A percentile compares a stretch with the other conserved stretches of the same genome.
Evolutionary conservation across 2,888 invertebrate species (phyloP).

Genomic region (Euclidia mi): DNA sequence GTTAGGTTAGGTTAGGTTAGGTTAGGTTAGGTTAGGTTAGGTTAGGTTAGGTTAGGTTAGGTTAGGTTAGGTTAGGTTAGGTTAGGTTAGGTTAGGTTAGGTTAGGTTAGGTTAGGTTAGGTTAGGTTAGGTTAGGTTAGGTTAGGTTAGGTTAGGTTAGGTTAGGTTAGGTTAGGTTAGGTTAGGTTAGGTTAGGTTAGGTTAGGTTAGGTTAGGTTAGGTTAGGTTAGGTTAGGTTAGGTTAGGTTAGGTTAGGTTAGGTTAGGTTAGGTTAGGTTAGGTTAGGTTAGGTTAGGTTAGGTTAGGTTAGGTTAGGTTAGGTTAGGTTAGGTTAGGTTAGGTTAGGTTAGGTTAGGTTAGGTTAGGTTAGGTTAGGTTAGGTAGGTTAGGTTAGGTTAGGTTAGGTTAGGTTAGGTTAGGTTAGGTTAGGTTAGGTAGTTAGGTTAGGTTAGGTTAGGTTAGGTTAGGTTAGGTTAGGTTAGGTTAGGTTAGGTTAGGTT

Average conservation of each 20-base stretch:
- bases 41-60: slow-evolving; percentile 11
- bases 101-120: slow-evolving; percentile 11
- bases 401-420: no score
- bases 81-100: slow-evolving; percentile 11
- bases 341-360: slow-evolving; percentile 7
- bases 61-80: slow-evolving; percentile 11
- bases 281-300: slow-evolving; percentile 10
- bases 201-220: slow-evolving; percentile 11
- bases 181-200: slow-evolving; percentile 11
- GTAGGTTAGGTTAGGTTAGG: no score
- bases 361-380: no score
- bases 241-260: slow-evolving; percentile 11
- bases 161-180: slow-evolving; percentile 9
- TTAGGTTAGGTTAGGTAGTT: no score
- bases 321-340: slow-evolving; percentile 1
- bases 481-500: slow-evolving; percentile 11
- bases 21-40: slow-evolving; percentile 11
- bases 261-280: slow-evolving; percentile 11
- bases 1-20: slow-evolving; percentile 4
- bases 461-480: slow-evolving; percentile 11
- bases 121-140: slow-evolving; percentile 11
- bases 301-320: slow-evolving; percentile 2
- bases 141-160: slow-evolving; percentile 8
- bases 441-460: slow-evolving; percentile 11
- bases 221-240: slow-evolving; percentile 11